A percentile compares a stretch with the other conserved stretches of the same genome.
Evolutionary conservation across 2,888 invertebrate species (phyloP).

Genomic region (Tetheella fluctuosa): DNA sequence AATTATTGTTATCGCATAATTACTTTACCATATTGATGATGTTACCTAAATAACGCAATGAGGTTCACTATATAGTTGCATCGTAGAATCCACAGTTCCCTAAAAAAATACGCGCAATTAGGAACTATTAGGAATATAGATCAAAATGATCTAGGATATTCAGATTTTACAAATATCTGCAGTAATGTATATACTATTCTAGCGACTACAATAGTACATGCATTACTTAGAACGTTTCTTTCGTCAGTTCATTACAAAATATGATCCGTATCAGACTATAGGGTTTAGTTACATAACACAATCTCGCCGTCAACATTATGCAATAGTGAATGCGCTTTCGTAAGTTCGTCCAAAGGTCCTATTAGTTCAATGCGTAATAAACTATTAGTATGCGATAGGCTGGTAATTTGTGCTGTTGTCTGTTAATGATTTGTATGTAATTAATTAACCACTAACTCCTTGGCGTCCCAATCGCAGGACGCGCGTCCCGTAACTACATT

Average conservation of each 20-base stretch:
- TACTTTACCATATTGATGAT: conserved; percentile 14
- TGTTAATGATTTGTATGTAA: too few relatives aligned
- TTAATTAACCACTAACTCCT: too few relatives aligned
- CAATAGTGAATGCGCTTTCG: conserved; percentile 1
- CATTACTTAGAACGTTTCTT: background rate
- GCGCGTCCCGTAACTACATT: too few relatives aligned
- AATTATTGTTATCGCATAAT: conserved; percentile 29
- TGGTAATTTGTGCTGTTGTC: too few relatives aligned
- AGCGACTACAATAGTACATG: too few relatives aligned
- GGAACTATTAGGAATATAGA: too few relatives aligned
- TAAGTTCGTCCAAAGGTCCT: background rate
- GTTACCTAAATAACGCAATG: background rate
- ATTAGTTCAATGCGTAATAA: background rate
- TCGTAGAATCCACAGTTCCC: too few relatives aligned
- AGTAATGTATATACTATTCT: too few relatives aligned
- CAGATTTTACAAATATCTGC: too few relatives aligned
- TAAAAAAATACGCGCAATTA: too few relatives aligned
- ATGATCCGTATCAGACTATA: conserved; percentile 1
- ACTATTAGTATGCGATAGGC: background rate
- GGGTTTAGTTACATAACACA: background rate
- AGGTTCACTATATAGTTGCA: background rate
- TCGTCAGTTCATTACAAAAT: conserved; percentile 5
- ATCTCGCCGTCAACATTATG: conserved; percentile 4
- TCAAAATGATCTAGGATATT: too few relatives aligned
- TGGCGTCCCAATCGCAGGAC: too few relatives aligned